A percentile compares a stretch with the other conserved stretches of the same genome.
These are phyloP conservation scores for Orthonevra nobilis DNA, from an alignment of 2,888 invertebrate species.

Conservation along the genomic window DNA sequence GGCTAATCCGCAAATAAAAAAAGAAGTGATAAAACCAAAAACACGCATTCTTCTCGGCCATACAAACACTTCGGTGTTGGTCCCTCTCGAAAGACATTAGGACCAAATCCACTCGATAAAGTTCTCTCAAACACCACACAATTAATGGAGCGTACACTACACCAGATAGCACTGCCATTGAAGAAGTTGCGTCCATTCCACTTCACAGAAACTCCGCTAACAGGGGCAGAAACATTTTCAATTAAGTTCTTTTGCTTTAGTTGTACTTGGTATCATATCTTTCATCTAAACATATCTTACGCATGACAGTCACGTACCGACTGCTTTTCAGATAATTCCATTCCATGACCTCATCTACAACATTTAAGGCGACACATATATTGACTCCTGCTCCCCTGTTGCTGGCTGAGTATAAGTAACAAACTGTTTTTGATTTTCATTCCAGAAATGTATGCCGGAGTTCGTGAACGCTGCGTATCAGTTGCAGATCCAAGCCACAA, in stretches of 20 bases:
- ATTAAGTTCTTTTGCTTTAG: not conserved
- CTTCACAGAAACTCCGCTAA: constrained; percentile 3
- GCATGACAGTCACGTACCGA: constrained; percentile 46
- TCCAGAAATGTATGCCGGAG: constrained; percentile 95
- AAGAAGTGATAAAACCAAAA: constrained; percentile 23
- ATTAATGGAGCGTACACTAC: constrained; percentile 44
- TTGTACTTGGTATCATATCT: not conserved
- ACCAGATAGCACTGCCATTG: constrained; percentile 24
- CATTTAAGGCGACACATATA: not conserved
- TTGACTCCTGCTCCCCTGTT: not conserved
- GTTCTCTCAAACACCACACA: not conserved
- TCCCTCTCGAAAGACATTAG: constrained; percentile 2
- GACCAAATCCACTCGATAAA: constrained; percentile 35
- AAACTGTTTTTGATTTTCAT: too few relatives aligned
- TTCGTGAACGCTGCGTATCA: constrained; percentile 98
- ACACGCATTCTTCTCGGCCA: constrained; percentile 2
- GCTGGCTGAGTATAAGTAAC: too few relatives aligned
- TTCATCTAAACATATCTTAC: constrained; percentile 18
- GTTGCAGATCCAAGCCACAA: constrained; percentile 93
- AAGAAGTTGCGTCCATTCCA: not conserved
- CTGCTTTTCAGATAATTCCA: constrained; percentile 30
- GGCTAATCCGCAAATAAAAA: constrained; percentile 11
- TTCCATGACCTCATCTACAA: constrained; percentile 26
- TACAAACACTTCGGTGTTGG: constrained; percentile 1
- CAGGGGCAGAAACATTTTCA: constrained; percentile 16